Percentiles rank a stretch among this genome's conserved stretches.
These are phyloP conservation scores for Enteromius radiatus DNA, from an alignment of 2,797 vertebrate genomes.

Conservation along the genomic window DNA sequence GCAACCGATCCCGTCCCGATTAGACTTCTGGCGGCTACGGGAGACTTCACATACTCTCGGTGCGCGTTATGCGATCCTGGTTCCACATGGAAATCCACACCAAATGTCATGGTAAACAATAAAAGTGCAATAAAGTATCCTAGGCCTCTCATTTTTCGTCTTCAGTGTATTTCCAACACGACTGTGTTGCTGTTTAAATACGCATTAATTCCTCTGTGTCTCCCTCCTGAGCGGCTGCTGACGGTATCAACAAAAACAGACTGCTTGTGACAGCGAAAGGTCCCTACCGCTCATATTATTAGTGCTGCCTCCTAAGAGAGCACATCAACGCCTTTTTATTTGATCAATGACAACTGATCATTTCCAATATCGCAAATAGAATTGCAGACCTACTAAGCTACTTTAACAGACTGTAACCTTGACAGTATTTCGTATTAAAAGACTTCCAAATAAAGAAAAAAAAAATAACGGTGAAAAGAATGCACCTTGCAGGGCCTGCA, in stretches of 20 bases:
- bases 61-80: constrained; percentile 47
- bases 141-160: constrained; percentile 69
- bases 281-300: constrained; percentile 51
- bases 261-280: constrained; percentile 69
- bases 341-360: background rate
- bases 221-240: constrained; percentile 69
- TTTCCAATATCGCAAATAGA: background rate
- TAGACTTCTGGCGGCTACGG: constrained; percentile 53
- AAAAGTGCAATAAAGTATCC: constrained; percentile 64
- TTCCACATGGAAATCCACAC: constrained; percentile 63
- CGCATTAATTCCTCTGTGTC: constrained; percentile 64
- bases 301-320: constrained; percentile 22
- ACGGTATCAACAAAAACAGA: constrained; percentile 75
- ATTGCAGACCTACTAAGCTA: background rate
- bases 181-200: constrained; percentile 62
- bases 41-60: constrained; percentile 59
- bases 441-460: background rate
- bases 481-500: constrained; percentile 53
- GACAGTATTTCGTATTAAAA: constrained; percentile 7
- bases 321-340: background rate
- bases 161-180: constrained; percentile 27
- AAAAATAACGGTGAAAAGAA: constrained; percentile 32
- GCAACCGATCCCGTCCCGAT: constrained; percentile 64
- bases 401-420: background rate
- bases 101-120: constrained; percentile 61